Percentiles rank a stretch among this genome's conserved stretches.
These are phyloP conservation scores for Drosophila funebris DNA, from an alignment of 1,140 invertebrate genomes.

Conservation along the genomic window DNA sequence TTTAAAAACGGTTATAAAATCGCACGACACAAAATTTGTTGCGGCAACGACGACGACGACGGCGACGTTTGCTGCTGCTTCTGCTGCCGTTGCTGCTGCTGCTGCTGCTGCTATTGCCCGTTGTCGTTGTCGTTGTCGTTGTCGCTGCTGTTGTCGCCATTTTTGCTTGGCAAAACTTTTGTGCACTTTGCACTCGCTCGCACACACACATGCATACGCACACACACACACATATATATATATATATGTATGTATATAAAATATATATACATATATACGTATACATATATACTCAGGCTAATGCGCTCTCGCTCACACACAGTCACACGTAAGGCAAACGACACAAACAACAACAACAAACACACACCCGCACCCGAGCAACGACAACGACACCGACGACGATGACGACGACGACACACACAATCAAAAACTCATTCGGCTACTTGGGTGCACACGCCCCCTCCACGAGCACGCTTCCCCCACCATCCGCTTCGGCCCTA, in stretches of 20 bases:
- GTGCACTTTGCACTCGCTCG: slow-evolving; percentile 75
- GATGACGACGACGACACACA: slow-evolving; percentile 46
- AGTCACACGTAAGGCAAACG: slow-evolving; percentile 29
- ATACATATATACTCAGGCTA: slow-evolving; percentile 14
- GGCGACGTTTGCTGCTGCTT: slow-evolving; percentile 26
- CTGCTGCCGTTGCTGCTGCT: slow-evolving; percentile 16
- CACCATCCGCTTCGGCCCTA: background rate
- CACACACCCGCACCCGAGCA: slow-evolving; percentile 9
- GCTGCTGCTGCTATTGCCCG: slow-evolving; percentile 22
- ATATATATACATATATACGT: slow-evolving; percentile 15
- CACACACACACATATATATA: slow-evolving; percentile 7
- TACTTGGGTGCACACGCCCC: slow-evolving; percentile 58
- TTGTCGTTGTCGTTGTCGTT: slow-evolving; percentile 44
- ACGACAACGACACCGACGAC: slow-evolving; percentile 8
- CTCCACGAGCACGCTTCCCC: slow-evolving; percentile 12
- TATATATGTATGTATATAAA: slow-evolving; percentile 21
- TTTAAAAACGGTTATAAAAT: slow-evolving; percentile 73
- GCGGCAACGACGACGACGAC: slow-evolving; percentile 32
- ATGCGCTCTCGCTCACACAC: slow-evolving; percentile 30
- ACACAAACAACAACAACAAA: slow-evolving; percentile 58
- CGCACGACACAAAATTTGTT: slow-evolving; percentile 59
- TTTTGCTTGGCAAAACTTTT: slow-evolving; percentile 71
- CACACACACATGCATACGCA: slow-evolving; percentile 26
- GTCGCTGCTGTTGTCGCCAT: slow-evolving; percentile 68
- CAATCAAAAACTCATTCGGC: slow-evolving; percentile 76